A percentile compares a stretch with the other conserved stretches of the same genome.
Evolutionary conservation across 2,797 vertebrate genomes (phyloP).

Genomic region (Tolypeutes matacus): DNA sequence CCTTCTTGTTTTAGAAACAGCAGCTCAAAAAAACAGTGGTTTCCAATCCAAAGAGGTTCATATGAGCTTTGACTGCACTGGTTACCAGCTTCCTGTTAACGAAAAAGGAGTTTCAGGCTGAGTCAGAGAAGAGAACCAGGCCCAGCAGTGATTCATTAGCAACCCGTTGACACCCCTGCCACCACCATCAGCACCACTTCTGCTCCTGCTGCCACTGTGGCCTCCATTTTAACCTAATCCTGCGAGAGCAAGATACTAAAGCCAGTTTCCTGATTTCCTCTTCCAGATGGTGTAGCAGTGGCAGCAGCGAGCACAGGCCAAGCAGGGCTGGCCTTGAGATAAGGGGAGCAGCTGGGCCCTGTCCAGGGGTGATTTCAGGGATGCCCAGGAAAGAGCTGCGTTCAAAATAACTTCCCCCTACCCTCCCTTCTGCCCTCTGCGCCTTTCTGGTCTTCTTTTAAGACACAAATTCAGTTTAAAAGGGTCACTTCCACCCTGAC

Average conservation of each 20-base stretch:
- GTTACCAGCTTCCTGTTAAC: conserved; percentile 65
- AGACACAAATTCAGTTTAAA: conserved; percentile 4
- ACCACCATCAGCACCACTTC: background rate
- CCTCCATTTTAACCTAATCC: background rate
- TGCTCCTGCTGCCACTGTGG: background rate
- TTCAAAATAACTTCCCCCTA: background rate
- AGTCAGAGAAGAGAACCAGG: conserved; percentile 65
- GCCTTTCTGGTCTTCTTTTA: background rate
- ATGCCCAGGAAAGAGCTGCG: background rate
- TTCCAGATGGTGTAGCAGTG: background rate
- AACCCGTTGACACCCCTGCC: background rate
- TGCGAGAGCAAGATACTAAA: background rate
- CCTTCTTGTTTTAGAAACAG: conserved; percentile 68
- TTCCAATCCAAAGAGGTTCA: conserved; percentile 31
- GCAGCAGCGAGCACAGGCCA: background rate
- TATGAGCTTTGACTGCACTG: background rate
- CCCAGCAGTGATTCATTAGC: conserved; percentile 61
- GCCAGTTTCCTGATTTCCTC: background rate
- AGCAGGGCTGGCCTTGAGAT: background rate
- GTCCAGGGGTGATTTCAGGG: too few species aligned
- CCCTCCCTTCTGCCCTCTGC: background rate
- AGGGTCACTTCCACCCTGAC: background rate
- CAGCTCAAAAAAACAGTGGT: conserved; percentile 49
- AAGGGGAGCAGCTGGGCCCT: background rate
- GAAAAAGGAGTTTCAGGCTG: conserved; percentile 58